Evolutionary conservation across 30 jellyfish, hydroid and myxozoan genomes (phyloP).

Genomic region (Haliclystus octoradiatus): DNA sequence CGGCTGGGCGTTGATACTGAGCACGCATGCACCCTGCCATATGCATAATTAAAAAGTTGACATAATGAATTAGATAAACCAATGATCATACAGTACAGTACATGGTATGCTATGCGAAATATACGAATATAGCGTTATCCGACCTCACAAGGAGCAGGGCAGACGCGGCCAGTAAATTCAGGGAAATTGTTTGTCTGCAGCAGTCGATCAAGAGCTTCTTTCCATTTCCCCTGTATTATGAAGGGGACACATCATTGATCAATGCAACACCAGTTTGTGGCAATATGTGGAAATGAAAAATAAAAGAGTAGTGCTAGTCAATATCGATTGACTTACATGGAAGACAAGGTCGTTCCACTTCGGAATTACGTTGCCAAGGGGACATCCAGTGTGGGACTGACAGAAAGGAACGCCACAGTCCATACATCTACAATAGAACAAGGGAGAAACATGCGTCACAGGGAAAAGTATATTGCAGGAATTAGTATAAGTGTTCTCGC

Average conservation of each 20-base stretch:
- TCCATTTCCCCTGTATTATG: slow-evolving; percentile 80
- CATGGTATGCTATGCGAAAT: too few species aligned
- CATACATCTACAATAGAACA: slow-evolving; percentile 42
- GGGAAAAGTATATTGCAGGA: too few species aligned
- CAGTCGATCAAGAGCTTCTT: slow-evolving; percentile 73
- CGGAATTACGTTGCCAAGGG: slow-evolving; percentile 70
- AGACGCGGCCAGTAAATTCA: slow-evolving; percentile 76
- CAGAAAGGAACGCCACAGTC: slow-evolving; percentile 90
- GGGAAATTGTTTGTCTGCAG: slow-evolving; percentile 73
- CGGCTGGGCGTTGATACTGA: slow-evolving; percentile 58
- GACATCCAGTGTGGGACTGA: slow-evolving; percentile 86
- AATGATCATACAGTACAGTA: too few species aligned
- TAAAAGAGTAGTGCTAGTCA: neutral
- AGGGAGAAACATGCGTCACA: too few species aligned
- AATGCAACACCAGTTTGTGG: too few species aligned
- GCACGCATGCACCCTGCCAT: slow-evolving; percentile 78
- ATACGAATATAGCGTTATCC: too few species aligned
- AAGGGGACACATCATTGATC: too few species aligned
- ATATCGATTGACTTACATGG: slow-evolving; percentile 33
- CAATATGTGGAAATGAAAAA: neutral
- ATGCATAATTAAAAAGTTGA: neutral
- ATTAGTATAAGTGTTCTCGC: too few species aligned
- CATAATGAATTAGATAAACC: too few species aligned
- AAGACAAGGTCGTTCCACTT: slow-evolving; percentile 70
- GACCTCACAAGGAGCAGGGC: slow-evolving; percentile 89